Conservation (phyloP, 2,888 invertebrate genomes). For the Danaus chrysippus region DNA sequence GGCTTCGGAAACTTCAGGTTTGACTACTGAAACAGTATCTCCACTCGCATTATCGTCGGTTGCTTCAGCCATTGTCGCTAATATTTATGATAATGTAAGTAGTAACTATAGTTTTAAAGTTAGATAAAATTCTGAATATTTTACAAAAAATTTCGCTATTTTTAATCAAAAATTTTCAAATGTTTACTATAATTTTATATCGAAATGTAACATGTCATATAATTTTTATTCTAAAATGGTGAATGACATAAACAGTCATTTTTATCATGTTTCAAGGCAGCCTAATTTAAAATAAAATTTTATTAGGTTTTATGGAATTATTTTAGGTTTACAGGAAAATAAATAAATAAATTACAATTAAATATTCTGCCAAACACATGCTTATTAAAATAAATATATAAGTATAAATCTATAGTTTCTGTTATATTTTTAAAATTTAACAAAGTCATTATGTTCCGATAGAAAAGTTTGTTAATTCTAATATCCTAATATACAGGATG, state of each 20-base stretch:
- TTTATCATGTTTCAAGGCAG: slow-evolving; percentile 9
- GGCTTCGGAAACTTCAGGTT: slow-evolving; percentile 26
- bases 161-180: slow-evolving; percentile 15
- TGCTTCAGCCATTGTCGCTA: slow-evolving; percentile 49
- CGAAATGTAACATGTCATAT: slow-evolving; percentile 4
- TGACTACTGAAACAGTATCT: slow-evolving; percentile 40
- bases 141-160: slow-evolving; percentile 3
- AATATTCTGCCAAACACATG: too few species aligned
- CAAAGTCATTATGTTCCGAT: too few species aligned
- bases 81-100: slow-evolving; percentile 29
- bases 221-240: slow-evolving; percentile 1
- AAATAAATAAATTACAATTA: too few species aligned
- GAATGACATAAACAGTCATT: slow-evolving; percentile 10
- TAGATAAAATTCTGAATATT: slow-evolving; percentile 12
- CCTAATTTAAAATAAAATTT: slow-evolving; percentile 5
- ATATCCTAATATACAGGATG: neutral
- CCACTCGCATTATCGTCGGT: slow-evolving; percentile 47
- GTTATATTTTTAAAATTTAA: too few species aligned
- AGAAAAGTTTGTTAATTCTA: neutral
- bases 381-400: too few species aligned
- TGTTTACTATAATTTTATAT: slow-evolving; percentile 11
- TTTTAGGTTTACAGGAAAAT: too few species aligned
- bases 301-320: too few species aligned
- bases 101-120: slow-evolving; percentile 16
- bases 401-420: too few species aligned